Conservation (phyloP, 2,797 vertebrate species). For the Gastrophryne carolinensis region DNA sequence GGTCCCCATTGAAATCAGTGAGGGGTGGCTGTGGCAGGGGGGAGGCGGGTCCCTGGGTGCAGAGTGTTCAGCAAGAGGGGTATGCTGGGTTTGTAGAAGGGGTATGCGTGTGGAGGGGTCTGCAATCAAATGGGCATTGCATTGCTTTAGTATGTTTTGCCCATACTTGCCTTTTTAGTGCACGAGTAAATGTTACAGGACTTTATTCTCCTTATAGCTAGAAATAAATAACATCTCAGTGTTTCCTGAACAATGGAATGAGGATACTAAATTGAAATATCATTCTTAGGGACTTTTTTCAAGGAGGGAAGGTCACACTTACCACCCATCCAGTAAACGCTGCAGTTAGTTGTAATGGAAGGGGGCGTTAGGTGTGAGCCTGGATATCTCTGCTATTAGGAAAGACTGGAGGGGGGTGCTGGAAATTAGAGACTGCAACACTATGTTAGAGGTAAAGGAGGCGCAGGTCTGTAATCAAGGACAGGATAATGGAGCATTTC, state of each 20-base stretch:
- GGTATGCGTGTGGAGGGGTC: no score
- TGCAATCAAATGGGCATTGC: no score
- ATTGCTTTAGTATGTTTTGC: no score
- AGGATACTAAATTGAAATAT: neutral
- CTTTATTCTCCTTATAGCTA: no score
- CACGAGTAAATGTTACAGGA: no score
- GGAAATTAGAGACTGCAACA: slow-evolving; percentile 39
- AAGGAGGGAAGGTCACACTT: neutral
- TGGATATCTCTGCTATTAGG: neutral
- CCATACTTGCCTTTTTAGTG: no score
- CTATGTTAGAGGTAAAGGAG: slow-evolving; percentile 14
- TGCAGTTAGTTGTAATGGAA: neutral
- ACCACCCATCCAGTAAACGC: neutral
- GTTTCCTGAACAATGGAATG: neutral
- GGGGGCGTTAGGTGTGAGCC: slow-evolving; percentile 2
- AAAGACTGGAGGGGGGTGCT: neutral
- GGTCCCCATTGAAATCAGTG: no score
- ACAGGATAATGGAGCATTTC: slow-evolving; percentile 41
- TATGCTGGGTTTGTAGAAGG: no score
- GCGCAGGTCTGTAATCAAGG: slow-evolving; percentile 44
- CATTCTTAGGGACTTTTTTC: neutral
- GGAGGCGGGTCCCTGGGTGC: no score
- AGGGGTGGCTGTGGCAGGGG: no score
- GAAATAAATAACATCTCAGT: no score
- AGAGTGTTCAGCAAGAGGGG: no score